Evolutionary conservation across 2,113 vertebrate species (phyloP).

Genomic region (Lipotes vexillifer): DNA sequence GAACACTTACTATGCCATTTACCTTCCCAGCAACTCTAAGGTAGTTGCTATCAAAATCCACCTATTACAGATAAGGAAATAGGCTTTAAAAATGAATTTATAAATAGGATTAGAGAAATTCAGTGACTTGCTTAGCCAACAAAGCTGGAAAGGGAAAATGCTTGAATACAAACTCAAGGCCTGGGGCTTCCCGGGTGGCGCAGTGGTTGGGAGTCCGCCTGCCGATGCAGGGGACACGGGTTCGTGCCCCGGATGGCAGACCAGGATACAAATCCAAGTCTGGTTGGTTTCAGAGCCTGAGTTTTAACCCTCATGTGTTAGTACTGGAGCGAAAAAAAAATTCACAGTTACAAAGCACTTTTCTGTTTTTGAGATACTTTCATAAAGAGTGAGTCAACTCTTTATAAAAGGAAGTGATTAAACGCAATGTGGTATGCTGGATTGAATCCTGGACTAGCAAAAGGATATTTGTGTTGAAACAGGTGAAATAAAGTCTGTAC

Average conservation of each 20-base stretch:
- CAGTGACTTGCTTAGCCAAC: not conserved
- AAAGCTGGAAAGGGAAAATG: not conserved
- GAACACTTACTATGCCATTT: not conserved
- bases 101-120: not conserved
- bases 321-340: no score
- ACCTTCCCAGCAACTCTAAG: constrained; percentile 9
- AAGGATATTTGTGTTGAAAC: not conserved
- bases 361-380: not conserved
- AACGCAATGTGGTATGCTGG: not conserved
- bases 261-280: not conserved
- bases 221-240: no score
- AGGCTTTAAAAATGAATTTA: not conserved
- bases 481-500: not conserved
- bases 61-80: not conserved
- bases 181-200: no score
- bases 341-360: not conserved
- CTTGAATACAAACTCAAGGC: not conserved
- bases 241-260: not conserved
- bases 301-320: not conserved
- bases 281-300: not conserved
- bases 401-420: not conserved
- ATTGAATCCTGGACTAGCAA: not conserved
- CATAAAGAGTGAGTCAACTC: not conserved
- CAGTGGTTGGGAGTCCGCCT: no score
- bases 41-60: not conserved